Base-by-base conservation (phyloP, 2,888 invertebrate species). In the Heliconius sara region DNA sequence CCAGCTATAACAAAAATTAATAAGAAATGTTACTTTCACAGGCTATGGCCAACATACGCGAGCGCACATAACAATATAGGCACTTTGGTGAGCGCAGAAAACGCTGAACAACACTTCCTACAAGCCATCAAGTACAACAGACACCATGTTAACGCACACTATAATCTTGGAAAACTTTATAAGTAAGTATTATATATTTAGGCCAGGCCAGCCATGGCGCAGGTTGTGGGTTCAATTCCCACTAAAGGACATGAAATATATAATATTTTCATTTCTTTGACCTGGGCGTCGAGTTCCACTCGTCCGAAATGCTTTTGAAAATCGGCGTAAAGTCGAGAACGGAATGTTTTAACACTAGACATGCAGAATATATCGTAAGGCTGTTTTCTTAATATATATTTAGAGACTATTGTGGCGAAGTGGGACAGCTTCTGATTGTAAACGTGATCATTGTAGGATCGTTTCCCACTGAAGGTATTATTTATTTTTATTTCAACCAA, bases 1-100 rank as follows among this genome's bases (percentile, higher is more conserved):
- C 22, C 9, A 19, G 9, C 9, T 22, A 57, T 9, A 19, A 52
- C 22, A 19, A 52, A 12, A 43, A 43, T 25, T 16, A 16, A 0
- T 19, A 63, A 39, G 0, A n/a, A n/a, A 12, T 19, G 10, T 16
- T 27, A 22, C 19, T 47, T 43, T 27, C 65, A 27, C 30, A 98
- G 98, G 90, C 92, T 98, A 81, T 98, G 98, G 97, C 98, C 98
- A 30, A 96, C 96, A 10, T 98, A 98, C 89, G 97, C 98, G 30
- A 98, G 98, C 87, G 98, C 98, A 5, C 97, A 98, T 92, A 98
- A 98, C 92, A 98, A 98, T 92, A 95, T 98, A 79, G 98, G 98
- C 30, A 98, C 98, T 0, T 91, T 98, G 66, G 96, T 98, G 79
- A 96, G 97, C 47, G 91, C 94, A 43, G 96, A 96, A 47, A 96